phyloP scores from a whole-genome alignment of 2,113 vertebrate species.

The Leptocoma aspasia region DNA sequence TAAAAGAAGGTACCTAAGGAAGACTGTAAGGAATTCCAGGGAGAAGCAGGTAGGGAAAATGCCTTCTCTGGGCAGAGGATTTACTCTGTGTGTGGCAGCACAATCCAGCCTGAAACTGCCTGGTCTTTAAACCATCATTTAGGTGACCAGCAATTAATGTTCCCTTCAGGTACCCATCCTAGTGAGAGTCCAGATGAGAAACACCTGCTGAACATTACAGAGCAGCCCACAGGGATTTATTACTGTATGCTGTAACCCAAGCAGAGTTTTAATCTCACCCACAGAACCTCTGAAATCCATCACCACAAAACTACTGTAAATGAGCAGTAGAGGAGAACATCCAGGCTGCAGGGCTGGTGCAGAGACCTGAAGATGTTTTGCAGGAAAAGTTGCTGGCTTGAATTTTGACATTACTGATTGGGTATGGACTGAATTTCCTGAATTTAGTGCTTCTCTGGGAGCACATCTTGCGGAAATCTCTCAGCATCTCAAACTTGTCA shows the following conservation, averaged over 20 bases:
- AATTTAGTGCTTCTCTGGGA: not conserved
- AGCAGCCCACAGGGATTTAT: not conserved
- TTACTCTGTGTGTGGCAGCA: not conserved
- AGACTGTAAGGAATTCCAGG: not conserved
- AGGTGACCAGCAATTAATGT: not conserved
- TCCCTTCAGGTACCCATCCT: not conserved
- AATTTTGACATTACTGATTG: not conserved
- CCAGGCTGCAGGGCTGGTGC: not conserved
- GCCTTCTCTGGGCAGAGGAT: not conserved
- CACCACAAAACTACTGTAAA: not conserved
- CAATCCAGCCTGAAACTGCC: not conserved
- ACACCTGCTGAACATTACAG: not conserved
- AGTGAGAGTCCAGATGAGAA: not conserved
- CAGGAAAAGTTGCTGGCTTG: not conserved
- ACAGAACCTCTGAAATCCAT: not conserved
- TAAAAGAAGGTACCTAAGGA: not conserved
- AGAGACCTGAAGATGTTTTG: not conserved
- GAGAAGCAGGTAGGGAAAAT: not conserved
- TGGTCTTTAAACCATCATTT: not conserved
- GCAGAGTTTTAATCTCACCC: not conserved
- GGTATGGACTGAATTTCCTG: not conserved
- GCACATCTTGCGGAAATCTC: not conserved
- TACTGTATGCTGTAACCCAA: not conserved
- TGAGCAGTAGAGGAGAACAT: not conserved
- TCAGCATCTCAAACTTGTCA: not conserved